Conservation (phyloP, 1,140 invertebrate species). For the Heterodera schachtii region DNA sequence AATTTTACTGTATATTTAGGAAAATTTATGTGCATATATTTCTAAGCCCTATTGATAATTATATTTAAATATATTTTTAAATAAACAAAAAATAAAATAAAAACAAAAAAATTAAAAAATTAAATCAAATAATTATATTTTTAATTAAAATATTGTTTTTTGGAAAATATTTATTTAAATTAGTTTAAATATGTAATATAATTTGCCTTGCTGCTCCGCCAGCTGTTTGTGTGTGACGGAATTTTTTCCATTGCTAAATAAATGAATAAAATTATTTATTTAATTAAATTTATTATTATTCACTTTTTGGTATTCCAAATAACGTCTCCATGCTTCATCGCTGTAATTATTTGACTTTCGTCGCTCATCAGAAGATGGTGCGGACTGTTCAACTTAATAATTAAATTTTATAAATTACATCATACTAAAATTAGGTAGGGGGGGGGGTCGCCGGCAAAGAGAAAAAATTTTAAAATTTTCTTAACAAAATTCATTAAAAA, state of each 20-base stretch:
- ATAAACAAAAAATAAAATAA: not conserved
- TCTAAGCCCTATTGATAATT: too few relatives aligned
- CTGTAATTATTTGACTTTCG: slow-evolving; percentile 45
- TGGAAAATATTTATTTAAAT: not conserved
- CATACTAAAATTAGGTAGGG: not conserved
- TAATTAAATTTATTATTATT: not conserved
- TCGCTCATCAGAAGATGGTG: slow-evolving; percentile 1
- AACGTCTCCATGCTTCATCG: slow-evolving; percentile 63
- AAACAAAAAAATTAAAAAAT: not conserved
- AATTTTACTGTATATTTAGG: too few relatives aligned
- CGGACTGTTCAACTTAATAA: not conserved
- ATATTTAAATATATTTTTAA: not conserved
- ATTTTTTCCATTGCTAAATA: slow-evolving; percentile 33
- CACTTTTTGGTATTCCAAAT: slow-evolving; percentile 64
- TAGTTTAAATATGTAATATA: not conserved
- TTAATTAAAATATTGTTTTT: not conserved
- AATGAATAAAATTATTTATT: slow-evolving; percentile 11
- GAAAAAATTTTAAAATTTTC: not conserved
- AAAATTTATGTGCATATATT: too few relatives aligned
- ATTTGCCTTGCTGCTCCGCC: not conserved
- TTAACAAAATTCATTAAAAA: too few relatives aligned
- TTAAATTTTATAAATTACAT: too few relatives aligned
- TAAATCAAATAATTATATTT: not conserved
- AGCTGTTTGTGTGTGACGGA: slow-evolving; percentile 22
- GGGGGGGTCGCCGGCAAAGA: not conserved